Percentiles rank a stretch among this genome's conserved stretches.
Conservation (phyloP, 2,888 invertebrate genomes). For the Archaeoteleia sp. region DNA sequence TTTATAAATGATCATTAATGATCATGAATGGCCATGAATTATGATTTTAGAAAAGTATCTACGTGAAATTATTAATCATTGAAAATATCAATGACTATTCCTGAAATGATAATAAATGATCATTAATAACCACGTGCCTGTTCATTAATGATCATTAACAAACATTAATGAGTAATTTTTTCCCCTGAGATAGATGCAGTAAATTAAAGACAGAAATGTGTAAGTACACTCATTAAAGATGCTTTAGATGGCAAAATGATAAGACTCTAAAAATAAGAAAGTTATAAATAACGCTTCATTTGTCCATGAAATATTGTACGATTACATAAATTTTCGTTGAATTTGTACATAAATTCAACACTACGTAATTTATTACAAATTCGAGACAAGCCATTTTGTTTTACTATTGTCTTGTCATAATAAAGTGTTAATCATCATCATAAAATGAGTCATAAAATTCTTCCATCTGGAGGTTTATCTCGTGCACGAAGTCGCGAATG, state of each 20-base stretch:
- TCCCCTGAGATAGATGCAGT: no score
- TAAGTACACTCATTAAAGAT: constrained; percentile 40
- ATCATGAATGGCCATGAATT: no score
- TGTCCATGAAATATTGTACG: constrained; percentile 36
- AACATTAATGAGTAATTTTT: no score
- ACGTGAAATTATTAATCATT: no score
- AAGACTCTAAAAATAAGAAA: constrained; percentile 38
- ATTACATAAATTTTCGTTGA: constrained; percentile 49
- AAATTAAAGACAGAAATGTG: no score
- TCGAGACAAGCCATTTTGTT: constrained; percentile 50
- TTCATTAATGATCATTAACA: no score
- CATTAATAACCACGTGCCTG: no score
- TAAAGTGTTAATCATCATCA: constrained; percentile 55
- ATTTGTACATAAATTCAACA: constrained; percentile 51
- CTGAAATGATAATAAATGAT: no score
- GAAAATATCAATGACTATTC: no score
- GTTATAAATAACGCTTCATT: constrained; percentile 41
- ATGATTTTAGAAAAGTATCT: no score
- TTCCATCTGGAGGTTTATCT: constrained; percentile 49
- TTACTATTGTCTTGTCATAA: constrained; percentile 55
- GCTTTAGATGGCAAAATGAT: constrained; percentile 47
- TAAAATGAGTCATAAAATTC: constrained; percentile 54
- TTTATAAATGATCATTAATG: no score
- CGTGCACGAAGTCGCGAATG: constrained; percentile 38
- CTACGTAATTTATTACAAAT: constrained; percentile 51